These are phyloP conservation scores for Paralichthys olivaceus DNA, from an alignment of 2,113 vertebrate species.

Conservation along the genomic window DNA sequence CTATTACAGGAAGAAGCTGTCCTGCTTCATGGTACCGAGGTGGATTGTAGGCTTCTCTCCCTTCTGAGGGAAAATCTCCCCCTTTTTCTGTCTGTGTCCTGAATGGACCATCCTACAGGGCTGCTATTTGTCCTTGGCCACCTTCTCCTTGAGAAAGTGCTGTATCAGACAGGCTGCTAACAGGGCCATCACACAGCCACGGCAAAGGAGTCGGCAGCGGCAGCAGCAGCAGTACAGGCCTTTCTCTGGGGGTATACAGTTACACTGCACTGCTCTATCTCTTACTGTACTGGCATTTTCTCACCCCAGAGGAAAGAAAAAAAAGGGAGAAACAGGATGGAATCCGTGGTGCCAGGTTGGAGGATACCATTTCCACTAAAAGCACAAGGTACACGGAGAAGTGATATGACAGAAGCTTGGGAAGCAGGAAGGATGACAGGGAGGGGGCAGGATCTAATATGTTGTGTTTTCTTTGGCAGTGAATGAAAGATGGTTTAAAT, in stretches of 20 bases:
- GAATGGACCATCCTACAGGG: constrained; percentile 31
- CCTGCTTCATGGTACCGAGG: not conserved
- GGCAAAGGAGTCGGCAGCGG: not conserved
- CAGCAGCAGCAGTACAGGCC: constrained; percentile 34
- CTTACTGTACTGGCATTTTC: constrained; percentile 59
- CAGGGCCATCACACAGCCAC: constrained; percentile 47
- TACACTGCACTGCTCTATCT: constrained; percentile 73
- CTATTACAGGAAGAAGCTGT: not conserved
- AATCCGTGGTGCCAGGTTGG: constrained; percentile 35
- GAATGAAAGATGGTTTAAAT: too few relatives aligned
- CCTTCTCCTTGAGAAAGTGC: constrained; percentile 80
- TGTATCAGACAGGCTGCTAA: constrained; percentile 72
- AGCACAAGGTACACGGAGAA: constrained; percentile 1
- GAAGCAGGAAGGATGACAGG: constrained; percentile 42
- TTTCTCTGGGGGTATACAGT: constrained; percentile 67
- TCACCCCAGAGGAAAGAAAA: constrained; percentile 32
- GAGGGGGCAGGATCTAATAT: constrained; percentile 42
- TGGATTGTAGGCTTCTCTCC: not conserved
- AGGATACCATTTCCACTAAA: constrained; percentile 44
- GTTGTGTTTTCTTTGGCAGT: constrained; percentile 58
- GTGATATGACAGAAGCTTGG: constrained; percentile 18
- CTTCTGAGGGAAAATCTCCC: constrained; percentile 19
- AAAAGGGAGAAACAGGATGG: constrained; percentile 28
- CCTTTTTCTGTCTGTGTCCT: constrained; percentile 34
- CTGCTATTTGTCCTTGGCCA: constrained; percentile 70